Evolutionary conservation across 2,888 invertebrate species (phyloP), one percentile per base, ranked within the genome.

Genomic region (Euzetes globulus): DNA sequence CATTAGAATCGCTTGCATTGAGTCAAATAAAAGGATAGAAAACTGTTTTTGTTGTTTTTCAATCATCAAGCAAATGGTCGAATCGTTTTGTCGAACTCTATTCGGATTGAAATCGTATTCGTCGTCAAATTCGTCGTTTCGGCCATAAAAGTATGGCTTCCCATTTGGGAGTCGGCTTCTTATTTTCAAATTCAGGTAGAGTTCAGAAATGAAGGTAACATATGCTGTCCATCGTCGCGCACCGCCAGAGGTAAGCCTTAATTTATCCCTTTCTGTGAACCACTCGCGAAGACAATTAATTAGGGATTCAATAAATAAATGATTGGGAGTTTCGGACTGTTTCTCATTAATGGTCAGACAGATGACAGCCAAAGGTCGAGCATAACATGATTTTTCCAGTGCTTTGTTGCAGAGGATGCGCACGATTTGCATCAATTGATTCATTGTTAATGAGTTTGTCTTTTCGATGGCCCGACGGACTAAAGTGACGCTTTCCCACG

Each of bases 261-360:
- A 85, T 83, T 88, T 88, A 79, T 89, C 89, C 50, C 90, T 84
- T 84, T 93, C 92, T 82, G 91, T 91, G 84, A 91, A 93, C 90
- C 90, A 91, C 83, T 92, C 92, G 82, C 92, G 91, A 83, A 92
- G 92, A 55, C 90, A 91, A 83, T 94, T 94, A 78, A 94, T 86
- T 78, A 94, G 85, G 50, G 92, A 91, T 84, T 94, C 94, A 80
- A 93, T 86, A 84, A 93, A 94, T 58, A 74, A 45, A 63, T 74
- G 58, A 17, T 71, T 71, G 3, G 37, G 55, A 92, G 93, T 84
- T 92, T 91, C 78, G 89, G 90, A 37, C 37, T 47, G 60, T 77
- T 79, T 80, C 85, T 86, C 83, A 79, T 92, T 91, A 71, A 93
- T 91, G 76, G 89, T 88, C 80, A 92, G 88, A 83, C 92, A 93